Base-by-base conservation (phyloP, 2,797 vertebrate genomes). In the Hypotaenidia philippensis region DNA sequence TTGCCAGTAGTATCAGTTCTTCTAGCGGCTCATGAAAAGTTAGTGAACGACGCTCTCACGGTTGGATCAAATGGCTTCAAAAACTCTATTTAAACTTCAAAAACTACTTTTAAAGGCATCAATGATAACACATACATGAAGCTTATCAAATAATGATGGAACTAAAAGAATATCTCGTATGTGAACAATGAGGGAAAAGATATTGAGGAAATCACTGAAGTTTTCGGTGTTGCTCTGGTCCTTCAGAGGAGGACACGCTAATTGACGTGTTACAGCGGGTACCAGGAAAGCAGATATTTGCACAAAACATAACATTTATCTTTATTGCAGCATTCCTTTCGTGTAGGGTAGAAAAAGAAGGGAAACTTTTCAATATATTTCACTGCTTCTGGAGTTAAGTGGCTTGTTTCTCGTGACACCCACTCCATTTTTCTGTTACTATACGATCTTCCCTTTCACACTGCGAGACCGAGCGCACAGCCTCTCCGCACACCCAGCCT, bases 361-460 rank as follows among this genome's bases (percentile, higher is more conserved):
- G 79, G 85, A 86, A 75, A 27, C 2, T 59, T 44, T 23, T 2
- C 60, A 16, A 26, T 23, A 16, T 64, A 27, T 77, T 57, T 87
- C 41, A 21, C 49, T 15, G 1, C 40, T 87, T 40, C 66, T 94
- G 85, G 77, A 93, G 84, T 76, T 79, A 53, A 50, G 77, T 5
- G 76, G 29, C 71, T 89, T 60, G n/a, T 4, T 55, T 70, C 55
- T 41, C 1, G 2, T 34, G 34, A 64, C 96, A 89, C 87, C 52
- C 90, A 71, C 89, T 95, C 85, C 27, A 14, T 83, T 94, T 93
- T 68, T 72, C 87, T 64, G 56, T 34, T 83, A 25, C 18, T 89
- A 23, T 57, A 4, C 0, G 66, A 47, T 76, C 81, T 55, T 72
- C 80, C 44, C 52, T 70, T 95, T 94, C 84, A 27, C 89, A 25